Base-by-base conservation (phyloP, 2,797 vertebrate species). In the Synanceia verrucosa region DNA sequence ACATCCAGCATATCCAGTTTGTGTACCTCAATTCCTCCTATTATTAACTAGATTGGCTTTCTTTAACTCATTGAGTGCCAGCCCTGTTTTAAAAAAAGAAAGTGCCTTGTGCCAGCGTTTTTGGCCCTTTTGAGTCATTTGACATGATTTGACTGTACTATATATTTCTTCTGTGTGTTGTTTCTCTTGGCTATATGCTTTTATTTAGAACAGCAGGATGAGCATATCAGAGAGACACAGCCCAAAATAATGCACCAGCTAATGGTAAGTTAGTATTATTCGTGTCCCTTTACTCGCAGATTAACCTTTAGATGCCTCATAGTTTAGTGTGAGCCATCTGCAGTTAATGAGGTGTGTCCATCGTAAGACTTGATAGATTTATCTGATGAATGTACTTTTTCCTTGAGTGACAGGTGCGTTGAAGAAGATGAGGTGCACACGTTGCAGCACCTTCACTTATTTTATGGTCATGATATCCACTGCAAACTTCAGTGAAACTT, bases 341-440 rank as follows among this genome's bases (percentile, higher is more conserved):
- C 14, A 57, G 52, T 66, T 70, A 59, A 83, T 75, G 83, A 79
- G 66, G 56, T 55, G 11, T 78, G 65, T 65, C 80, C 65, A 57
- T 26, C 63, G 61, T 29, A 31, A 41, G 28, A 33, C 66, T 44
- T 63, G 12, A 70, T 79, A 70, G 21, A 1, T 33, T 26, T 48
- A 61, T 52, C 24, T 29, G 9, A 51, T 31, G 18, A 37, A 28
- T 26, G n/a, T 11, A 14, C 8, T 21, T 72, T 14, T 52, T 68
- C 31, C 2, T 26, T 31, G 10, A 43, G 29, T 24, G 28, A 41
- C 55, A 72, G 28, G 60, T 65, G 53, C 21, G 5, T 2, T 9
- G 21, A 62, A 5, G 37, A 73, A 59, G 51, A 66, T 31, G 8
- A 53, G 6, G 18, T n/a, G 47, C 16, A 37, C 29, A 14, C 41